Base-by-base conservation (phyloP, 1,140 invertebrate species). In the Ruditapes philippinarum region DNA sequence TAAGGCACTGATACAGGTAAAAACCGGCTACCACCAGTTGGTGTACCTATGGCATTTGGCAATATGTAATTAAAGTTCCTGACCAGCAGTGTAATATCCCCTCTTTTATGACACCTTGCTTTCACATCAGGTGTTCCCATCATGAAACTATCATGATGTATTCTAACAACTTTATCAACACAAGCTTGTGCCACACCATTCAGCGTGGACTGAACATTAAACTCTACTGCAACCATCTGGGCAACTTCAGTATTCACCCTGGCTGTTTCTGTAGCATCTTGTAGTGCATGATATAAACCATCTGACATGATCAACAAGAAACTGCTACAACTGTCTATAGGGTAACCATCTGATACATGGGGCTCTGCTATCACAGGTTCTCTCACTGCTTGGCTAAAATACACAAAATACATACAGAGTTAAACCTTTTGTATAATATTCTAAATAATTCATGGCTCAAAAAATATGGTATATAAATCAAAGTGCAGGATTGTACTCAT, bases 291-390 rank as follows among this genome's bases (percentile, higher is more conserved):
- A 94, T 98, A 98, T 0, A 99, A 96, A 0, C 98, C 98, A 90
- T 98, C 97, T 36, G 98, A 98, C 97, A 98, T 98, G 22, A 99
- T 96, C 1, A 99, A 96, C 19, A 99, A 95, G 96, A 98, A 99
- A 96, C 97, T 97, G 95, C 97, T 98, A 7, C 87, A 92, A 17
- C 98, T 97, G 94, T 98, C 98, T 4, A 99, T 94, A n/a, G 96
- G 94, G 65, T 98, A 97, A 0, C 97, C 97, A 11, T 97, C 98
- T 81, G 93, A 83, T 89, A 99, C 97, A 96, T 98, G 97, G 0
- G 98, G 98, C 84, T 98, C 97, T 0, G 98, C 97, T 45, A 98
- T 97, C 9, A 99, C 97, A 3, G 98, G 98, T 93, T 98, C 98
- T 7, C 97, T 95, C 5, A 94, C 95, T 0, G 98, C 98, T 60